phyloP scores from a whole-genome alignment of 2,888 invertebrate species.

The Xestia xanthographa region DNA sequence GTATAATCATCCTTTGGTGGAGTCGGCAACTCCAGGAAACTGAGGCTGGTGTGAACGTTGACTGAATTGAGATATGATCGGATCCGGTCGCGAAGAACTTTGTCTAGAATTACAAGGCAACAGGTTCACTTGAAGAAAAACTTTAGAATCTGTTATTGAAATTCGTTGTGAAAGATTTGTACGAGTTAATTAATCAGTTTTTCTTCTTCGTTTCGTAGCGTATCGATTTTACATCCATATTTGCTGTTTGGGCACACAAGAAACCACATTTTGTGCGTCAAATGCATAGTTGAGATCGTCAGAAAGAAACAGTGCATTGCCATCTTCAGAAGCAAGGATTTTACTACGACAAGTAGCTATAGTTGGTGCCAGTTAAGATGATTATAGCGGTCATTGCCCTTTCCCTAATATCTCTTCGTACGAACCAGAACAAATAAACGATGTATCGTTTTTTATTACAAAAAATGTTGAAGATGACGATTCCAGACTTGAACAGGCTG shows the following conservation, averaged over 20 bases:
- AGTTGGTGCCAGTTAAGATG: no score
- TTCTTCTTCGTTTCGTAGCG: background rate
- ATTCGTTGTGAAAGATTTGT: background rate
- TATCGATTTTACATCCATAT: background rate
- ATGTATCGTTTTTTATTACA: no score
- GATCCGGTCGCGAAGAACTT: constrained; percentile 80
- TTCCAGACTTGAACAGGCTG: no score
- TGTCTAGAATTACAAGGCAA: constrained; percentile 67
- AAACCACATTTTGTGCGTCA: background rate
- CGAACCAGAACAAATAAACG: no score
- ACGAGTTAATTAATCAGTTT: background rate
- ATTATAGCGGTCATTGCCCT: no score
- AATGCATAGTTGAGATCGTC: background rate
- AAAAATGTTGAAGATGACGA: no score
- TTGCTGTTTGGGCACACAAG: background rate
- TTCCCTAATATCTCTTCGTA: no score
- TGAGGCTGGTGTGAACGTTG: constrained; percentile 72
- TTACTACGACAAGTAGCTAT: background rate
- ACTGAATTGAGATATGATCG: constrained; percentile 74
- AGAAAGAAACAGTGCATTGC: background rate
- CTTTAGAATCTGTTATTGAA: background rate
- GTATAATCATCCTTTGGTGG: constrained; percentile 73
- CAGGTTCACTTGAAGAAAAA: background rate
- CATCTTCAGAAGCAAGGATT: background rate
- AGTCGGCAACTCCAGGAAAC: constrained; percentile 76